Base-by-base conservation (phyloP, 2,797 vertebrate genomes). In the Scarus forsteni region DNA sequence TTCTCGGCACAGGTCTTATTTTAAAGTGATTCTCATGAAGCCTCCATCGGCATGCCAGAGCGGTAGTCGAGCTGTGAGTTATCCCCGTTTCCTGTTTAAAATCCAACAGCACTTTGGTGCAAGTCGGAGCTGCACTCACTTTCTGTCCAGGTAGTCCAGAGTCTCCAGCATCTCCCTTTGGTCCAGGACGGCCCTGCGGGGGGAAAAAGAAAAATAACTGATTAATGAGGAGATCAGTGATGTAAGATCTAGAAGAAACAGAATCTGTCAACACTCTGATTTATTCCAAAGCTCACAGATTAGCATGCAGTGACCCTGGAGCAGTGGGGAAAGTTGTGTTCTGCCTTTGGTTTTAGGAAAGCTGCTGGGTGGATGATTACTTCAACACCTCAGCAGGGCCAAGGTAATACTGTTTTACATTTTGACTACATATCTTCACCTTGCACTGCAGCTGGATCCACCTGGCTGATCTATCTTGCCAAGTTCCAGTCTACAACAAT, bases 101-200 rank as follows among this genome's bases (percentile, higher is more conserved):
- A 76, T 38, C 74, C 45, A 19, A 14, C 0, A 58, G 27, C 18
- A 1, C 7, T 2, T 43, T 8, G 13, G 3, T 35, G 0, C 8
- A 53, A 54, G 57, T 67, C 67, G 65, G 69, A 66, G 60, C 39
- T 64, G 39, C 0, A 91, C 96, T 95, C 87, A 99, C 98, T 34
- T 96, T 94, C 79, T 96, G 94, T 60, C 98, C 98, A 69, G 97
- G 95, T 81, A 98, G 86, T 19, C 98, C 98, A 1, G 96, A 94
- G 66, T 98, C 96, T 58, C 98, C 98, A 10, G 94, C 73, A 58
- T 99, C 97, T 67, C 98, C 98, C 87, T 99, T 99, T 34, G 95
- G 94, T 88, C 98, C 98, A 60, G 95, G 95, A 38, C 98, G 98
- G 52, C 98, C 98, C 98, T 99, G 48, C 27, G 75, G 70, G 43